Conservation (phyloP, 2,888 invertebrate genomes). For the Mesopsocus fuscifrons region DNA sequence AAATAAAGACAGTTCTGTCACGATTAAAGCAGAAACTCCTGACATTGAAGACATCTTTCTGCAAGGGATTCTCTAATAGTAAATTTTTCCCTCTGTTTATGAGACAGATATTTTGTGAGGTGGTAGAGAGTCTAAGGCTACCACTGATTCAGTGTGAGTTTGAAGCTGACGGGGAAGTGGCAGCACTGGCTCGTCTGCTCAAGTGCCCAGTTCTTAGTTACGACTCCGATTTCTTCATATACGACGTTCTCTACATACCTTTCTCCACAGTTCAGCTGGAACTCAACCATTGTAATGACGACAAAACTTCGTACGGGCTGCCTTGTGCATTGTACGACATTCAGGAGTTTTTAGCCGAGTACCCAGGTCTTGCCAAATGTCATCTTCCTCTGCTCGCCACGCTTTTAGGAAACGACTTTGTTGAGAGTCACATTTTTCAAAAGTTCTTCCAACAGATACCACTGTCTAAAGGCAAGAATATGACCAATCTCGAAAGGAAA, state of each 20-base stretch:
- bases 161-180: slow-evolving; percentile 82
- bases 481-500: slow-evolving; percentile 3
- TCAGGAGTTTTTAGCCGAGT: slow-evolving; percentile 43
- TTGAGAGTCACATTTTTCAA: slow-evolving; percentile 21
- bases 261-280: slow-evolving; percentile 42
- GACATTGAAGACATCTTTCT: slow-evolving; percentile 18
- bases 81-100: slow-evolving; percentile 48
- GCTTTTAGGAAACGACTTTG: slow-evolving; percentile 78
- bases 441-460: slow-evolving; percentile 1
- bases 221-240: slow-evolving; percentile 89
- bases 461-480: slow-evolving; percentile 3
- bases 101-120: slow-evolving; percentile 52
- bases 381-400: slow-evolving; percentile 63
- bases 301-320: slow-evolving; percentile 27
- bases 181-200: slow-evolving; percentile 54
- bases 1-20: slow-evolving; percentile 41
- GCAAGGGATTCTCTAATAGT: slow-evolving; percentile 14
- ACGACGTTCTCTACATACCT: slow-evolving; percentile 65
- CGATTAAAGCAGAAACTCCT: slow-evolving; percentile 39
- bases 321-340: slow-evolving; percentile 54
- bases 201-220: slow-evolving; percentile 76
- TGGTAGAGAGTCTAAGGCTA: slow-evolving; percentile 42
- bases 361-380: slow-evolving; percentile 42
- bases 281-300: slow-evolving; percentile 14
- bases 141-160: slow-evolving; percentile 54